Evolutionary conservation across 2,888 invertebrate genomes (phyloP), one percentile per base, ranked within the genome.

Genomic region (Sthenelais limicola): DNA sequence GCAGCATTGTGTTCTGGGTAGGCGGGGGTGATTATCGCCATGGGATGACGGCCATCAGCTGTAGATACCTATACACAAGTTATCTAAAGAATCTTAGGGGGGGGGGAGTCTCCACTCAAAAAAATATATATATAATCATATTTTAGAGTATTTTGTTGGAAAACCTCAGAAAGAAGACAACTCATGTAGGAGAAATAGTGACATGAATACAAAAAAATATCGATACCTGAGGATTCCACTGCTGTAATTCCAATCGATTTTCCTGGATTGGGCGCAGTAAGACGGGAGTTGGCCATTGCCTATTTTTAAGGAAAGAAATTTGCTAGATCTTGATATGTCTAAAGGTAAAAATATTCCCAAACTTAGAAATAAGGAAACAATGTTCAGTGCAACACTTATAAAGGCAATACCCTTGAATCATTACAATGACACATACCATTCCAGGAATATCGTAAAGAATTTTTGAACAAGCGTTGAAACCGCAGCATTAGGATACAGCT

Each of bases 1-100:
- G 72, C 51, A 18, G 49, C 48, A 48, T 72, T 72, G 3, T 67
- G 30, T 32, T 62, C 67, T 15, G 72, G 72, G 47, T 72, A 72
- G 26, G 52, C 67, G 9, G 72, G 72, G 9, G 72, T 72, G 38
- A 72, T 68, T 9, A 72, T 32, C 12, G 72, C 32, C 49, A 72
- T 48, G 1, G 33, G 3, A 24, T 72, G 72, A 4, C 30, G 43
- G 12, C 30, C 47, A 30, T 68, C 68, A 24, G 68, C 12, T 21
- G 56, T 21, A 18, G 30, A 30, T 1, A 56, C 56, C 56, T 56
- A 18, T 9, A 18, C 47, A 15, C 12, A 43, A 43, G 12, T 43
- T 43, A n/a, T 43, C 47, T 43, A 43, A 12, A 43, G n/a, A 12
- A 43, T n/a, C 12, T 43, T n/a, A 43, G n/a, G 47, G n/a, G n/a